Percentiles rank a stretch among this genome's conserved stretches.
phyloP scores from a whole-genome alignment of 2,797 vertebrate genomes.

The Syngnathus rostellatus region DNA sequence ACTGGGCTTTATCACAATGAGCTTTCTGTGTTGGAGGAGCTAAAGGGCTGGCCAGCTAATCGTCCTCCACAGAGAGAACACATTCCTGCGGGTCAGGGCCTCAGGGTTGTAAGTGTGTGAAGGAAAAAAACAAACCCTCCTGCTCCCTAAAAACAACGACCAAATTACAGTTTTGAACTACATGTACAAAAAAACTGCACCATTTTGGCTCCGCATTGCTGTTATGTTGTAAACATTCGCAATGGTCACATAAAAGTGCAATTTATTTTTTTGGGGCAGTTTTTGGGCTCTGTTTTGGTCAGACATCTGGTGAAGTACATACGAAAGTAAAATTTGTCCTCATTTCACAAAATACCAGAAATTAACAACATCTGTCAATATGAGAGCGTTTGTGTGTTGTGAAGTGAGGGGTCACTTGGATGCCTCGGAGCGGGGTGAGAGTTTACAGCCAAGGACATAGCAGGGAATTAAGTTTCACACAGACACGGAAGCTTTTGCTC shows the following conservation, averaged over 20 bases:
- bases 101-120: constrained; percentile 45
- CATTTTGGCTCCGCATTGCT: neutral
- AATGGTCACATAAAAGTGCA: neutral
- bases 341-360: constrained; percentile 57
- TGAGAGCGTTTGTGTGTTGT: neutral
- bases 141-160: neutral
- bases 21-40: constrained; percentile 59
- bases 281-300: too few species aligned
- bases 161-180: constrained; percentile 24
- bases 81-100: constrained; percentile 67
- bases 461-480: constrained; percentile 66
- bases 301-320: too few species aligned
- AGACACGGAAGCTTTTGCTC: constrained; percentile 53
- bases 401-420: constrained; percentile 44
- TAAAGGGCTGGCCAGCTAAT: constrained; percentile 54
- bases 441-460: constrained; percentile 63
- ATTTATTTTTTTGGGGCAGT: too few species aligned
- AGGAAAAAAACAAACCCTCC: constrained; percentile 7
- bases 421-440: constrained; percentile 46
- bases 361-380: constrained; percentile 48
- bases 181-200: neutral
- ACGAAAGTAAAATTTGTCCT: constrained; percentile 9
- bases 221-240: neutral
- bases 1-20: constrained; percentile 67
- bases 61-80: constrained; percentile 46